Conservation (phyloP, 2,888 invertebrate genomes). For the Carabus problematicus region DNA sequence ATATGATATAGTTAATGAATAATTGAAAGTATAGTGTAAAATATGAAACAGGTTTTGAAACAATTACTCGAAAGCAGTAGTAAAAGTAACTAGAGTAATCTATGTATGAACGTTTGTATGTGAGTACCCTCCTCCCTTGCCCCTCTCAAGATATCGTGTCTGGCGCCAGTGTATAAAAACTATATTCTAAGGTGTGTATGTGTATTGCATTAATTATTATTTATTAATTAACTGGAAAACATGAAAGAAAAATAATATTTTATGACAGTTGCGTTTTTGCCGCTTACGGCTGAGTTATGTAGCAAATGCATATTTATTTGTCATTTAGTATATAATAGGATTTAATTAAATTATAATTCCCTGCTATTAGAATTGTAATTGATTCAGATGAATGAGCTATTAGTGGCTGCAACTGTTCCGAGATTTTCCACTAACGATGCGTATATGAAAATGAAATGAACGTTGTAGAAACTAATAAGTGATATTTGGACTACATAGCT, state of each 20-base stretch:
- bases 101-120: constrained; percentile 6
- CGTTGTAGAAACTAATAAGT: no score
- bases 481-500: no score
- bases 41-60: constrained; percentile 28
- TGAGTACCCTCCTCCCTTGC: constrained; percentile 19
- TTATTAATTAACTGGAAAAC: constrained; percentile 17
- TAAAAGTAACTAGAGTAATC: constrained; percentile 21
- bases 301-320: constrained; percentile 19
- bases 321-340: constrained; percentile 6
- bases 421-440: no score
- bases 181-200: constrained; percentile 22
- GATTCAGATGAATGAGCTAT: constrained; percentile 10
- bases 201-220: constrained; percentile 27
- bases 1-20: constrained; percentile 20
- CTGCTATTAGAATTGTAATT: constrained; percentile 28
- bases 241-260: constrained; percentile 20
- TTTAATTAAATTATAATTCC: constrained; percentile 35
- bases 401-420: background rate
- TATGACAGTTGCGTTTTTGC: background rate
- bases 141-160: background rate
- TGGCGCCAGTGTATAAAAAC: constrained; percentile 36
- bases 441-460: no score
- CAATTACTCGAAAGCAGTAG: constrained; percentile 23
- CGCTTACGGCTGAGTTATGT: constrained; percentile 10
- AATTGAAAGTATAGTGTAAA: constrained; percentile 21